Conservation (phyloP, 2,797 vertebrate genomes). For the Enteromius thamalakanensis region DNA sequence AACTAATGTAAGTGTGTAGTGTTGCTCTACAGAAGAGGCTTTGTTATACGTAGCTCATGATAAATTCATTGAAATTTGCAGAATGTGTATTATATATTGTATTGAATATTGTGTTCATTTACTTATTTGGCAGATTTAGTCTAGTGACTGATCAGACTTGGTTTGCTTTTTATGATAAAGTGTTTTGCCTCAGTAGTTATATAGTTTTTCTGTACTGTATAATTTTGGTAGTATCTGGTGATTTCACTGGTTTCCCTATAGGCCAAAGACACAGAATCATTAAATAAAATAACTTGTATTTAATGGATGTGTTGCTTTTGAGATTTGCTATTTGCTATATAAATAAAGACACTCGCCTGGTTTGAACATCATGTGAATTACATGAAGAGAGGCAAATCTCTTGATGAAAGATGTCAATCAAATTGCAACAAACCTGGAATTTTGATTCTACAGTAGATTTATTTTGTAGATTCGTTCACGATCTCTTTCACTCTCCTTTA, state of each 20-base stretch:
- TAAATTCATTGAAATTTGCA: not conserved
- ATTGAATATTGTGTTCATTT: not conserved
- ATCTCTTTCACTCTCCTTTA: slow-evolving; percentile 2
- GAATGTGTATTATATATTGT: not conserved
- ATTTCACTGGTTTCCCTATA: not conserved
- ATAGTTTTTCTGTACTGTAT: not conserved
- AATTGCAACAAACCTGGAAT: not conserved
- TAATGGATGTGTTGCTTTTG: not conserved
- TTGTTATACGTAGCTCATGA: not conserved
- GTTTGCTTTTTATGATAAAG: not conserved
- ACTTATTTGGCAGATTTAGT: not conserved
- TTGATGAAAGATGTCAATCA: slow-evolving; percentile 10
- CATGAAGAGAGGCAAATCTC: not conserved
- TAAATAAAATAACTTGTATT: not conserved
- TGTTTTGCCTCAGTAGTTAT: not conserved
- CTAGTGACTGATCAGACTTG: not conserved
- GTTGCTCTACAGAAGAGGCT: not conserved
- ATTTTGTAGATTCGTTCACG: not conserved
- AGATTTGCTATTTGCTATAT: not conserved
- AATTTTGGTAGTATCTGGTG: not conserved
- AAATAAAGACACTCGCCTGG: not conserved
- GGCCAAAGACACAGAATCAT: not conserved
- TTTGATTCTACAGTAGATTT: not conserved
- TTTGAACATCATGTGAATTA: slow-evolving; percentile 1
- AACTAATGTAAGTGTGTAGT: slow-evolving; percentile 1